A percentile compares a stretch with the other conserved stretches of the same genome.
phyloP scores from a whole-genome alignment of 2,113 vertebrate genomes.

The Gymnarchus niloticus region DNA sequence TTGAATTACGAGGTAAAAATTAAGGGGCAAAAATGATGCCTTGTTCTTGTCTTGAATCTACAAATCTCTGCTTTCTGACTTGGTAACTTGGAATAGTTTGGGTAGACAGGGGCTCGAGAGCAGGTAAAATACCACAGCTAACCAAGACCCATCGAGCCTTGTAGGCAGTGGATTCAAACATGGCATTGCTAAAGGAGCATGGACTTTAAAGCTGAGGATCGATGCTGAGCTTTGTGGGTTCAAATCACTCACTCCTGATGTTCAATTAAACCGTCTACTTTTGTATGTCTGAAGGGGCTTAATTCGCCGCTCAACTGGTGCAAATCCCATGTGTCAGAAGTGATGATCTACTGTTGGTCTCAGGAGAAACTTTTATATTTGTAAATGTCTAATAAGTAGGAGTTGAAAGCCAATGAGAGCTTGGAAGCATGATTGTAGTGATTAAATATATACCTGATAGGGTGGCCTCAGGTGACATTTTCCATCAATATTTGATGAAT shows the following conservation, averaged over 20 bases:
- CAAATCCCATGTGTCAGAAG: not conserved
- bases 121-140: not conserved
- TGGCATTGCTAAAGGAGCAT: not conserved
- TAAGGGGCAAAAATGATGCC: no score
- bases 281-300: not conserved
- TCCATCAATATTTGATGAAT: not conserved
- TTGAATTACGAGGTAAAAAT: no score
- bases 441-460: not conserved
- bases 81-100: not conserved
- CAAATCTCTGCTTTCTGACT: no score
- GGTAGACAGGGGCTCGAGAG: not conserved
- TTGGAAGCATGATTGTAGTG: constrained; percentile 6
- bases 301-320: constrained; percentile 3
- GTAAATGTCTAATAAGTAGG: not conserved
- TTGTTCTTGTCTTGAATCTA: no score
- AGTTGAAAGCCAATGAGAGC: not conserved
- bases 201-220: not conserved
- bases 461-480: not conserved
- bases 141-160: no score
- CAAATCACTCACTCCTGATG: not conserved
- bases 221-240: not conserved
- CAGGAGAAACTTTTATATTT: not conserved
- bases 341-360: not conserved
- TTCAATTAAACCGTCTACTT: constrained; percentile 3
- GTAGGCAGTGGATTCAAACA: not conserved